These are phyloP conservation scores for Leptinotarsa tumamoca DNA, from an alignment of 2,888 invertebrate species.

Conservation along the genomic window DNA sequence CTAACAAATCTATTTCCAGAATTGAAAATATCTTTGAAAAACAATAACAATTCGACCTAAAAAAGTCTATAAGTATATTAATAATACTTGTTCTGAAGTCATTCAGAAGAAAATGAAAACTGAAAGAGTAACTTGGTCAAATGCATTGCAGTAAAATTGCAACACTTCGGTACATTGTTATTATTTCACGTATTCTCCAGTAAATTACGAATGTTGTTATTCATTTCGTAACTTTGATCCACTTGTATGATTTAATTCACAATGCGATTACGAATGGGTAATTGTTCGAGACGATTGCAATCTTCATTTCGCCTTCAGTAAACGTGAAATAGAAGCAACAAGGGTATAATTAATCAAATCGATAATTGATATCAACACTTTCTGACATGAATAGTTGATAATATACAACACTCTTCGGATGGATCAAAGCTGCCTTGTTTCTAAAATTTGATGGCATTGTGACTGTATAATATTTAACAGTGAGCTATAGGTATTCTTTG, in stretches of 20 bases:
- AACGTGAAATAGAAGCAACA: constrained; percentile 23
- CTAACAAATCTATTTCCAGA: no score
- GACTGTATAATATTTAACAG: no score
- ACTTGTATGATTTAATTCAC: constrained; percentile 38
- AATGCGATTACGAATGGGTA: constrained; percentile 36
- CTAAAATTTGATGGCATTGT: no score
- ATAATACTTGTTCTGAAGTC: no score
- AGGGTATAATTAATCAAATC: not conserved
- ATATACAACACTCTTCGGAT: no score
- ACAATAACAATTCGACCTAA: no score
- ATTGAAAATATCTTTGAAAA: no score
- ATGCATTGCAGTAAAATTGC: not conserved
- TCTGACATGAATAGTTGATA: no score
- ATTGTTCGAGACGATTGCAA: constrained; percentile 36
- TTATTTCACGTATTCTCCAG: constrained; percentile 33
- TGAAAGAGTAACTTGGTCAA: not conserved
- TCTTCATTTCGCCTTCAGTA: constrained; percentile 35
- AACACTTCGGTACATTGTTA: constrained; percentile 11
- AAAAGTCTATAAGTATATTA: no score
- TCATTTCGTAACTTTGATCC: constrained; percentile 35
- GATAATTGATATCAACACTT: no score
- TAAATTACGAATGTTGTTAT: constrained; percentile 32
- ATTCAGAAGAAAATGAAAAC: not conserved
- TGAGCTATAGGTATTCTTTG: no score
- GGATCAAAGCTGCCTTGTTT: no score